Base-by-base conservation (phyloP, 1,140 invertebrate genomes). In the Papilio polyxenes region DNA sequence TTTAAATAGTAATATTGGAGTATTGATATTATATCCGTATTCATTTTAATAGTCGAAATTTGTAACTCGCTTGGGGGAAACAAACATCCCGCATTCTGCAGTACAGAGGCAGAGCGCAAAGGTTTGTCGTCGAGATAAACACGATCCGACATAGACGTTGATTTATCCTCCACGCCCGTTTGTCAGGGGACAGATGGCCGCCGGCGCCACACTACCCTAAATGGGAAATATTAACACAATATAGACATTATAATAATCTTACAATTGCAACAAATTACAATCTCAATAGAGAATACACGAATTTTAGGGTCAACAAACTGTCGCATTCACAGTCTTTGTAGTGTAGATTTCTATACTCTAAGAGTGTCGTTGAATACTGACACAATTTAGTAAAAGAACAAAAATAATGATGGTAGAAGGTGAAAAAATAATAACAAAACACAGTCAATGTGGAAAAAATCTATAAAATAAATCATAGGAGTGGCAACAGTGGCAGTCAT, bases 111-210 rank as follows among this genome's bases (percentile, higher is more conserved):
- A 51, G 9, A 51, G 75, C n/a, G n/a, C 75, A 49, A 75, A 75
- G 75, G 75, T 75, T 75, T 51, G 75, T 75, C 75, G 75, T 48
- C 75, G 75, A 75, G 48, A 75, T 75, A 75, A 75, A 75, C 75
- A 75, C 10, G 40, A 20, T 20, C 17, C 44, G 75, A 44, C 31
- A 17, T 40, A 6, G 75, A 75, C 75, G 75, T 75, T 75, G 75
- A 75, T 75, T 75, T 75, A 75, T 49, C 20, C 10, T 65, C 23
- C 23, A 65, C 62, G 75, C n/a, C 44, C n/a, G 40, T 75, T 49
- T 75, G 75, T 75, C n/a, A 10, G n/a, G 75, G 75, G 75, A 75
- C 75, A 75, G 48, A 75, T 75, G 75, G 75, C 44, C 44, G 40
- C 75, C 48, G 44, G 44, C 44, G n/a, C 75, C 9, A 17, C 75